Evolutionary conservation across 2,113 vertebrate species (phyloP).

Genomic region (Corythoichthys intestinalis): DNA sequence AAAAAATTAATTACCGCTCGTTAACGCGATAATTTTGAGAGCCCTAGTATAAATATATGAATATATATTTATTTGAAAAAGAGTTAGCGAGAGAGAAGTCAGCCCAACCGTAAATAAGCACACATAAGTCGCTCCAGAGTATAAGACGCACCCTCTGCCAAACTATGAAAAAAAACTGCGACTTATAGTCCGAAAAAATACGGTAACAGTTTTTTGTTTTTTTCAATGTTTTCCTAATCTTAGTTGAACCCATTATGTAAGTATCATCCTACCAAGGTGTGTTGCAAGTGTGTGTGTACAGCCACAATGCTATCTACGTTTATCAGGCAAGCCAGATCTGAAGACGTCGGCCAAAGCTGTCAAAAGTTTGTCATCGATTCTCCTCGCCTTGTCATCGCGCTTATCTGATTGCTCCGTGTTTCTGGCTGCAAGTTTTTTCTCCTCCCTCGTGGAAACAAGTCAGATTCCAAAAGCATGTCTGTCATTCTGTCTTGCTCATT

Average conservation of each 20-base stretch:
- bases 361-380: conserved; percentile 79
- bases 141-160: too few species aligned
- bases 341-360: conserved; percentile 74
- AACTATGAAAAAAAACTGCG: too few species aligned
- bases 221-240: conserved; percentile 6
- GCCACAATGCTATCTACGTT: conserved; percentile 72
- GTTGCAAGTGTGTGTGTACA: conserved; percentile 54
- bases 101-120: too few species aligned
- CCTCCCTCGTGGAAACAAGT: conserved; percentile 52
- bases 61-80: too few species aligned
- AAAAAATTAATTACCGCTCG: too few species aligned
- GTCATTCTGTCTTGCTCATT: background rate
- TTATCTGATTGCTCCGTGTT: conserved; percentile 73
- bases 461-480: conserved; percentile 19
- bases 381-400: conserved; percentile 78
- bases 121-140: too few species aligned
- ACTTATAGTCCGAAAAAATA: too few species aligned
- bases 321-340: conserved; percentile 69
- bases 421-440: conserved; percentile 37
- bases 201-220: background rate
- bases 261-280: conserved; percentile 19
- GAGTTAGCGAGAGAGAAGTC: too few species aligned
- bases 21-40: too few species aligned
- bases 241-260: conserved; percentile 29
- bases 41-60: too few species aligned